phyloP scores from a whole-genome alignment of 2,888 invertebrate genomes.

The Carabus problematicus region DNA sequence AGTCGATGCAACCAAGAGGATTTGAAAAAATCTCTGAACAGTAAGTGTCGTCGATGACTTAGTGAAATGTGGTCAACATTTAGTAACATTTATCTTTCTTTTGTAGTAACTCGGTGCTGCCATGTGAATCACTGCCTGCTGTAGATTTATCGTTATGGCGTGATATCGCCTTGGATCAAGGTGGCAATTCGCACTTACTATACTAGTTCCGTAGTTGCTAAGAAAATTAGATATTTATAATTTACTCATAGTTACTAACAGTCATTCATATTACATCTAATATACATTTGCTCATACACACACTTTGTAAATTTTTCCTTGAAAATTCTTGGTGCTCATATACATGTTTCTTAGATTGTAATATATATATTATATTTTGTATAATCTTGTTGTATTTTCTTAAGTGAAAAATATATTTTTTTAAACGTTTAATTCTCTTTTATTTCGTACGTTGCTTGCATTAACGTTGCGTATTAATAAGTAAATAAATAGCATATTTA shows the following conservation, averaged over 20 bases:
- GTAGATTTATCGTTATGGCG: slow-evolving; percentile 71
- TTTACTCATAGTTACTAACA: slow-evolving; percentile 1
- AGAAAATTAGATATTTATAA: not conserved
- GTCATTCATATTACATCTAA: slow-evolving; percentile 3
- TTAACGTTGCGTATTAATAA: no score
- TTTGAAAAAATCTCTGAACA: slow-evolving; percentile 69
- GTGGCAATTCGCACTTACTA: not conserved
- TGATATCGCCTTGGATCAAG: slow-evolving; percentile 50
- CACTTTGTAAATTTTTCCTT: slow-evolving; percentile 3
- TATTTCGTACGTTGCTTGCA: not conserved
- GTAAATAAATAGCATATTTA: no score
- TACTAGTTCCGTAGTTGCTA: not conserved
- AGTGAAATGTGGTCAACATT: no score
- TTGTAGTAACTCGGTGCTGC: slow-evolving; percentile 68
- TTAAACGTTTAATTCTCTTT: not conserved
- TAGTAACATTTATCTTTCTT: no score
- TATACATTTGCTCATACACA: not conserved
- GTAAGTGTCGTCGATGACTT: slow-evolving; percentile 58
- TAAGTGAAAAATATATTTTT: slow-evolving; percentile 15
- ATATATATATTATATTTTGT: slow-evolving; percentile 4
- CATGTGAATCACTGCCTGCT: slow-evolving; percentile 66
- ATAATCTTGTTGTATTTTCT: slow-evolving; percentile 10
- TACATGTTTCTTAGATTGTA: slow-evolving; percentile 1
- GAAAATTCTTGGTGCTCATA: not conserved
- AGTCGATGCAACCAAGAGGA: slow-evolving; percentile 71